Evolutionary conservation across 2,888 invertebrate genomes (phyloP).

Genomic region (Trissoscelio sp.): DNA sequence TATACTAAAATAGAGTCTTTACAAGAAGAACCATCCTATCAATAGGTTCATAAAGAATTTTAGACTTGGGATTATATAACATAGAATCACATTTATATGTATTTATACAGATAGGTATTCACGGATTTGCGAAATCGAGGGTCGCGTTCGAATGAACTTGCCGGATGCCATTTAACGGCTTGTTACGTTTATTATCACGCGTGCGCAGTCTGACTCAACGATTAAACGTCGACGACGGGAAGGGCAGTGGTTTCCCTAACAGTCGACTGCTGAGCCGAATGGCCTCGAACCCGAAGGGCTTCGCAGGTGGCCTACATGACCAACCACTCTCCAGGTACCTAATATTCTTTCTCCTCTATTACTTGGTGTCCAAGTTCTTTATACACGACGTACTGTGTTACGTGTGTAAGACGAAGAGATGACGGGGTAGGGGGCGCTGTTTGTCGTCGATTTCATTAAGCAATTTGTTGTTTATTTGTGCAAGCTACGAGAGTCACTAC

Average conservation of each 20-base stretch:
- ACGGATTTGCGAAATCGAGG: no score
- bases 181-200: slow-evolving; percentile 90
- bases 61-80: no score
- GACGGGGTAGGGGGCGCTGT: slow-evolving; percentile 9
- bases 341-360: slow-evolving; percentile 54
- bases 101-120: no score
- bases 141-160: no score
- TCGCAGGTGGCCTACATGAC: slow-evolving; percentile 84
- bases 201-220: slow-evolving; percentile 94
- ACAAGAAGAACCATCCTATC: no score
- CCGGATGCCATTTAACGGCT: no score
- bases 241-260: slow-evolving; percentile 86
- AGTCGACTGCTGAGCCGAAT: slow-evolving; percentile 86
- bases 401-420: slow-evolving; percentile 50
- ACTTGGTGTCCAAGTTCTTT: slow-evolving; percentile 51
- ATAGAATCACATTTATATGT: no score
- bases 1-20: no score
- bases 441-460: slow-evolving; percentile 34
- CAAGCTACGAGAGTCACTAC: slow-evolving; percentile 82
- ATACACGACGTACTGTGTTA: slow-evolving; percentile 60
- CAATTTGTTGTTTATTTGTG: slow-evolving; percentile 77
- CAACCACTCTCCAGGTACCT: slow-evolving; percentile 82
- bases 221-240: slow-evolving; percentile 92
- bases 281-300: slow-evolving; percentile 81
- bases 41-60: no score